phyloP scores from a whole-genome alignment of 2,113 vertebrate species.

The mouse (Mus musculus) region GRCm39 chr1:141077501-141078000 shows the following conservation, averaged over 20 bases:
- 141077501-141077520: too few relatives aligned
- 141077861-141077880: background rate
- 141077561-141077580: too few relatives aligned
- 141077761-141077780: rapidly evolving
- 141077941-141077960: background rate
- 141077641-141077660: background rate
- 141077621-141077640: background rate
- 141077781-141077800: background rate
- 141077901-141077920: background rate
- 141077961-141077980: background rate
- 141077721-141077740: background rate
- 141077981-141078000: background rate
- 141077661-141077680: background rate
- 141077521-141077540: too few relatives aligned
- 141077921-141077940: background rate
- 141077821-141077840: too few relatives aligned
- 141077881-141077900: background rate
- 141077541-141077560: too few relatives aligned
- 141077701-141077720: background rate
- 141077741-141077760: background rate
- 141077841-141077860: background rate
- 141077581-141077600: too few relatives aligned
- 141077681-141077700: background rate
- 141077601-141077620: background rate
- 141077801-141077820: background rate